Evolutionary conservation across 2,113 vertebrate genomes (phyloP).

Genomic region (Poeciliopsis retropinna): DNA sequence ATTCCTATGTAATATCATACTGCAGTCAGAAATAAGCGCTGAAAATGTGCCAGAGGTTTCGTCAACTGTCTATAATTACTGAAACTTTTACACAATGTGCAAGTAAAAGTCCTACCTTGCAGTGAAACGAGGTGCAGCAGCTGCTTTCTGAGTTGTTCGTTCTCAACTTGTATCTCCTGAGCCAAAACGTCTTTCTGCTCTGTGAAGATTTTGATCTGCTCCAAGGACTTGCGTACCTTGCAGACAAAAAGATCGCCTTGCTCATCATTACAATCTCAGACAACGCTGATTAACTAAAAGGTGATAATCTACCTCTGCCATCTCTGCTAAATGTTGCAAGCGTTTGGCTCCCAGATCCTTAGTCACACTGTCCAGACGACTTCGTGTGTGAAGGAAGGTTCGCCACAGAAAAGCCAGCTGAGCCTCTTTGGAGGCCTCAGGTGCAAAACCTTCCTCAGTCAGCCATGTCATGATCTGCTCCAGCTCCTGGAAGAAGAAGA

Average conservation of each 20-base stretch:
- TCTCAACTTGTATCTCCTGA: slow-evolving; percentile 79
- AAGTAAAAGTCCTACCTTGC: slow-evolving; percentile 73
- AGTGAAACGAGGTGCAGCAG: slow-evolving; percentile 72
- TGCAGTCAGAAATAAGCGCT: not conserved
- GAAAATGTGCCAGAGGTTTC: not conserved
- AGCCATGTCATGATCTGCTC: slow-evolving; percentile 65
- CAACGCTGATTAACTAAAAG: not conserved
- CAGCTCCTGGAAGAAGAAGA: slow-evolving; percentile 37
- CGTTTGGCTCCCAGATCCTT: slow-evolving; percentile 71
- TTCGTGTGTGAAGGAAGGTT: slow-evolving; percentile 57
- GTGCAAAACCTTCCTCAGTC: slow-evolving; percentile 66
- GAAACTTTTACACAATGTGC: not conserved
- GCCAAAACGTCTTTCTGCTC: slow-evolving; percentile 76
- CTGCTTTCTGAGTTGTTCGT: slow-evolving; percentile 75
- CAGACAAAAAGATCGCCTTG: slow-evolving; percentile 1
- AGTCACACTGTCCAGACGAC: slow-evolving; percentile 57
- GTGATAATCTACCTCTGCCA: slow-evolving; percentile 75
- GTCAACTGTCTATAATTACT: not conserved
- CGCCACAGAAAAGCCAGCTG: slow-evolving; percentile 75
- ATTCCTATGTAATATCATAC: too few relatives aligned
- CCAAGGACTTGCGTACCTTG: slow-evolving; percentile 83
- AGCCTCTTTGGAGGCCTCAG: slow-evolving; percentile 52
- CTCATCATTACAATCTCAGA: not conserved
- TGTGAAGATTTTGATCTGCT: slow-evolving; percentile 73
- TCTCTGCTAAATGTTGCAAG: slow-evolving; percentile 71